Evolutionary conservation across 2,113 vertebrate species (phyloP).

Genomic region (Garra rufa): DNA sequence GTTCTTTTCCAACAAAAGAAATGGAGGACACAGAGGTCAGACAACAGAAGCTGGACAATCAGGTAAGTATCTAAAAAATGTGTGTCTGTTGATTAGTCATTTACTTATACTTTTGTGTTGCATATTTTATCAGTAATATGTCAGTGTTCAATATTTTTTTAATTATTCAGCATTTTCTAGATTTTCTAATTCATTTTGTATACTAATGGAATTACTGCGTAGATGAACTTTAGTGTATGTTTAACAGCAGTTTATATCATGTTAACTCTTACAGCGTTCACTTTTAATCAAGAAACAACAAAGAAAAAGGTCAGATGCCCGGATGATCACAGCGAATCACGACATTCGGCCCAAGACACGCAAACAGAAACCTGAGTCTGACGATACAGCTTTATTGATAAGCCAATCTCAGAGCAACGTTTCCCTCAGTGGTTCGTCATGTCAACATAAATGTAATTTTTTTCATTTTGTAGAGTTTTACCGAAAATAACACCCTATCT

Average conservation of each 20-base stretch:
- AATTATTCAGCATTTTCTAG: too few relatives aligned
- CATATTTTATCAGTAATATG: background rate
- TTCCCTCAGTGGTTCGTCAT: constrained; percentile 75
- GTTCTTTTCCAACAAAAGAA: constrained; percentile 12
- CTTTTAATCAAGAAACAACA: constrained; percentile 80
- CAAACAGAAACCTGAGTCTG: constrained; percentile 67
- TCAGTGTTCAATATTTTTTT: too few relatives aligned
- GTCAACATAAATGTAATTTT: too few relatives aligned
- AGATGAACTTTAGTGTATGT: background rate
- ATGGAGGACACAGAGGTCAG: constrained; percentile 76
- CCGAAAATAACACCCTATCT: background rate
- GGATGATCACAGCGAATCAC: constrained; percentile 77
- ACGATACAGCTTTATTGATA: constrained; percentile 75
- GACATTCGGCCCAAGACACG: constrained; percentile 70
- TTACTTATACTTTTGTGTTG: background rate
- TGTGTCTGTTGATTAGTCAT: background rate
- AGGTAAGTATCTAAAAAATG: constrained; percentile 63
- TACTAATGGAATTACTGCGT: too few relatives aligned
- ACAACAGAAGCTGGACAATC: constrained; percentile 80
- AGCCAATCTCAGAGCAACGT: constrained; percentile 73
- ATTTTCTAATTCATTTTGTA: background rate
- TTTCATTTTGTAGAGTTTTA: background rate
- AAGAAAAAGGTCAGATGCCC: constrained; percentile 73
- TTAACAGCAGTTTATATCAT: constrained; percentile 6
- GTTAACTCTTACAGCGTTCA: constrained; percentile 60